Evolutionary conservation across 2,797 vertebrate species (phyloP), one percentile per base, ranked within the genome.

Genomic region (Hydrolagus colliei): DNA sequence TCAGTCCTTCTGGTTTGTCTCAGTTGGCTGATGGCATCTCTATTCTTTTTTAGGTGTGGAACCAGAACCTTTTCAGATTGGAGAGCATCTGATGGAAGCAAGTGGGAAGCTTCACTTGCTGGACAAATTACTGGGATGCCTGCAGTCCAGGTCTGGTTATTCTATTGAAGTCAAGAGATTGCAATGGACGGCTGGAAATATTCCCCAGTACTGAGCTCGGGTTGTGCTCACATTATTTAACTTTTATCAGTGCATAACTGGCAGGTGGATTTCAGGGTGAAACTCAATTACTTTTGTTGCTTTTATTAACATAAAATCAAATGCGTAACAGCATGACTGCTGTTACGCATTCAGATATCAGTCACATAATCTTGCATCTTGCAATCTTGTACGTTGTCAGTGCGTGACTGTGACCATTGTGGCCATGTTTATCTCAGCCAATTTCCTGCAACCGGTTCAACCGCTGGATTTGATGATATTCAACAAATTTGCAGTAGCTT

Each of bases 41-140:
- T 9, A 5, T 86, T 90, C 73, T 87, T 78, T 88, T 88, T 18
- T 85, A 98, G 97, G 96, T 73, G 95, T 98, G 87, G 97, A 99
- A 86, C 96, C 97, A n/a, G 97, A 98, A 88, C 97, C 97, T 0
- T 98, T 98, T 91, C 93, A 95, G 88, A 95, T 97, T 88, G 97
- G 97, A 86, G 95, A 98, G 14, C 97, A 99, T 90, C 93, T 98
- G 27, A 87, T 98, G 9, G 93, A 97, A 89, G 96, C 95, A 88
- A 99, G 97, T 87, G 97, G 97, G 82, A 99, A 99, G 87, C 95
- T 99, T 32, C 91, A 91, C 87, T 92, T 98, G 27, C 87, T 99
- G 86, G 96, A 98, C 91, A 93, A 91, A 87, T 92, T 98, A 72
- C 90, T 98, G 88, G 88, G 89, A 0, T 94, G 94, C 88, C 92